phyloP scores from a whole-genome alignment of 2,888 invertebrate species.

The Nomada ferruginata region DNA sequence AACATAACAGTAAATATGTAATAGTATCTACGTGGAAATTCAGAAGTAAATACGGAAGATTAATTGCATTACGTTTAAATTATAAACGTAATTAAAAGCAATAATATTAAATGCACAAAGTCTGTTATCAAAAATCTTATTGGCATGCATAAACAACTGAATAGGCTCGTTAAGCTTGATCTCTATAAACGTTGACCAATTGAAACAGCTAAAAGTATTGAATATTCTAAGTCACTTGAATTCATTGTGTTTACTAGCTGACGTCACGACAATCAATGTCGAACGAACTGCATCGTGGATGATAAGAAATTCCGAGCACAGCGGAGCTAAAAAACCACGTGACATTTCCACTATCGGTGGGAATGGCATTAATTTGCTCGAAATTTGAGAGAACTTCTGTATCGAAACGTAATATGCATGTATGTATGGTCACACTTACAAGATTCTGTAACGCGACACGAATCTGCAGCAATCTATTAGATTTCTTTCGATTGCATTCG shows the following conservation, averaged over 20 bases:
- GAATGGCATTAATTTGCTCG: constrained; percentile 34
- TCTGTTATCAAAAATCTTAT: background rate
- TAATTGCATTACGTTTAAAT: too few relatives aligned
- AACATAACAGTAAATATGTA: too few relatives aligned
- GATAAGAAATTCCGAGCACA: background rate
- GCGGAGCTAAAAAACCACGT: constrained; percentile 13
- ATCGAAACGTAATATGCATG: constrained; percentile 27
- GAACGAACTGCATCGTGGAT: background rate
- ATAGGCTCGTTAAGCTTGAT: background rate
- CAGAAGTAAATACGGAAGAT: too few relatives aligned
- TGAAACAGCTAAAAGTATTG: background rate
- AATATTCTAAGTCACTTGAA: constrained; percentile 2
- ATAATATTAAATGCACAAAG: background rate
- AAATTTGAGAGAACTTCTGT: constrained; percentile 34
- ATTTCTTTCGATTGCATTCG: constrained; percentile 33
- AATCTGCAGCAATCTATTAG: constrained; percentile 49
- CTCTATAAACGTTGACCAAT: background rate
- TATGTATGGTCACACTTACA: constrained; percentile 15
- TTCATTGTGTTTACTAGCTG: background rate
- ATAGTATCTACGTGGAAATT: too few relatives aligned
- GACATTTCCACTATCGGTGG: constrained; percentile 20
- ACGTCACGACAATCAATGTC: constrained; percentile 3
- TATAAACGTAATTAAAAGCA: too few relatives aligned
- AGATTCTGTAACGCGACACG: constrained; percentile 32
- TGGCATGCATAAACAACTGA: too few relatives aligned